Evolutionary conservation across 2,113 vertebrate genomes (phyloP), one percentile per base, ranked within the genome.

Genomic region (Protobothrops flavoviridis): DNA sequence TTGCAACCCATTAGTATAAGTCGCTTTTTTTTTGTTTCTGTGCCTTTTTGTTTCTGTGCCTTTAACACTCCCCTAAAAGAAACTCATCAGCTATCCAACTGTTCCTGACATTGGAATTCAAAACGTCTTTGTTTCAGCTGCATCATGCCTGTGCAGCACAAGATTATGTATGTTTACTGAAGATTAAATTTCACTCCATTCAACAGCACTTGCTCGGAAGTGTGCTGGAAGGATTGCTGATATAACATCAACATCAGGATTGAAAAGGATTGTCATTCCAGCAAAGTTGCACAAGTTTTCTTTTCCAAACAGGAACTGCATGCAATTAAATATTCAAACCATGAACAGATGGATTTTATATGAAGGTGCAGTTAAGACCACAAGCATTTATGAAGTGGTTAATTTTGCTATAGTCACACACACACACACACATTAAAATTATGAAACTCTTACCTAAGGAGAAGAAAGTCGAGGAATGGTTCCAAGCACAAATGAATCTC

Each of bases 321-420:
- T 5, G 24, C 56, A 87, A 13, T n/a, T 39, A 85, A 91, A 57
- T 48, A 61, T 29, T 59, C 8, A 52, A 86, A 88, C 85, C 55
- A 43, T 61, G 48, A 61, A 53, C 93, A 85, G 45, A 48, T 86
- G 61, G 53, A 21, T 94, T 33, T 50, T 91, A 33, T 61, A 57
- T 8, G 5, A 88, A 24, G 13, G 24, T 85, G 61, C 86, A 39
- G 39, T 20, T 21, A 15, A 74, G 26, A 45, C 33, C 11, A 21
- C 90, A 93, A 74, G 53, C 81, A 69, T 89, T 90, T 53, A 52
- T 23, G 29, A 93, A 85, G 88, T 59, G 8, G 86, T 53, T 59
- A 53, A 61, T 50, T 69, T 50, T 45, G 21, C 1, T 48, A 4
- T 39, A 43, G 26, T 8, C 21, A 26, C 20, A 6, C 45, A 1